Base-by-base conservation (phyloP, 2,113 vertebrate genomes). In the Stomatorhinus ivindoensis region DNA sequence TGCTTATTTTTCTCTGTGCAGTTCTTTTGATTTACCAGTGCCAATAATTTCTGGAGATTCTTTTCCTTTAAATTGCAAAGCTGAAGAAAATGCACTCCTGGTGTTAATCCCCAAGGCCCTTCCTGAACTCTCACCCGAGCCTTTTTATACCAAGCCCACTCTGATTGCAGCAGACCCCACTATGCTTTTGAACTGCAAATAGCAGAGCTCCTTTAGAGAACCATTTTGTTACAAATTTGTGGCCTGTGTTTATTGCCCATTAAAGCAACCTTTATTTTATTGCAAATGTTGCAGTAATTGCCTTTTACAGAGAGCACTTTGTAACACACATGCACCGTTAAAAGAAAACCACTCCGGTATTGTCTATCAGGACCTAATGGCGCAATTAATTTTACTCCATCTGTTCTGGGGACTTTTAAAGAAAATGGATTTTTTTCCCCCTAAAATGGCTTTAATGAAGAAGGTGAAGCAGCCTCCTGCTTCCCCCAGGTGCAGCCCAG, bases 331-430 rank as follows among this genome's bases (percentile, higher is more conserved):
- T 96, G 95, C 96, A 97, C 96, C 95, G 95, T 96, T 97, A 95
- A 97, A 97, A 96, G 97, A 96, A 97, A 97, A 97, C 96, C 97
- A 96, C 96, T 97, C 95, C 94, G 95, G 95, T 96, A 96, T 97
- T 97, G 97, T 98, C 97, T 97, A 95, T 96, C 96, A 96, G 96
- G 96, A 97, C 95, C 96, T 98, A 97, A 98, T 98, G 97, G 97
- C 95, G 96, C 97, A 97, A 97, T 98, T 98, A 97, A 98, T 98
- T 98, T 97, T 96, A 96, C 96, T 98, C 97, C 96, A 97, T 97
- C 97, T 97, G 97, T 98, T 98, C 96, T 96, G 94, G 96, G 97
- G 97, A 98, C 97, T 97, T 98, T 97, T 97, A 97, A 97, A 96
- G 96, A 97, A 97, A 98, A 98, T 97, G 93, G 96, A 97, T 97